Evolutionary conservation across 1,140 invertebrate genomes (phyloP).

Genomic region (Drosophila orena): DNA sequence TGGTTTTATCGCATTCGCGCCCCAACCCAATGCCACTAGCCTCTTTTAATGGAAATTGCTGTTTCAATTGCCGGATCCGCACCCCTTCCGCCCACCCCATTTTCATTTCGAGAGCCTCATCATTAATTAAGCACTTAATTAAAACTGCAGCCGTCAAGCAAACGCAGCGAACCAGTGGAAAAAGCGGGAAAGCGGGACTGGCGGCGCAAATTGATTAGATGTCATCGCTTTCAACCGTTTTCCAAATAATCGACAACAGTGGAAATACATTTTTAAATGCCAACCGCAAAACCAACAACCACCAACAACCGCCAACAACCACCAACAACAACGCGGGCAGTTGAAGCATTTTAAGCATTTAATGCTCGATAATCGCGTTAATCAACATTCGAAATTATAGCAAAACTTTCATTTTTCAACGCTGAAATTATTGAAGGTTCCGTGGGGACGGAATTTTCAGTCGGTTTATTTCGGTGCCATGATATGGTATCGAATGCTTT

Average conservation of each 20-base stretch:
- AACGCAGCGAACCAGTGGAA: constrained; percentile 36
- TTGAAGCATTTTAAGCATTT: constrained; percentile 15
- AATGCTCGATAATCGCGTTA: constrained; percentile 54
- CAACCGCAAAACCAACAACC: constrained; percentile 35
- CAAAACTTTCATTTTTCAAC: constrained; percentile 52
- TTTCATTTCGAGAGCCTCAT: constrained; percentile 33
- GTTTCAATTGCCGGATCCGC: constrained; percentile 20
- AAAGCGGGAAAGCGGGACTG: not conserved
- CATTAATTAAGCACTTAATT: constrained; percentile 65
- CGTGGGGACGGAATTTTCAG: not conserved
- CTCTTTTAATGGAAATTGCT: constrained; percentile 38
- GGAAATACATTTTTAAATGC: constrained; percentile 42
- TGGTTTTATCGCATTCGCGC: not conserved
- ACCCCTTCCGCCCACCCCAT: constrained; percentile 9
- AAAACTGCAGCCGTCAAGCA: constrained; percentile 51
- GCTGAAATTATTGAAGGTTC: constrained; percentile 19
- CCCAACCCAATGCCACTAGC: constrained; percentile 4
- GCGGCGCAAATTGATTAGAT: constrained; percentile 54
- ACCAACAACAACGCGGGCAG: constrained; percentile 22
- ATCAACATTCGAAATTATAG: constrained; percentile 52
- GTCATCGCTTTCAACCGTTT: constrained; percentile 53
- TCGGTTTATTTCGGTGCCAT: not conserved
- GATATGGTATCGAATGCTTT: constrained; percentile 11
- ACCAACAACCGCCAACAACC: constrained; percentile 13
- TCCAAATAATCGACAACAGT: constrained; percentile 36